phyloP scores from a whole-genome alignment of 2,888 invertebrate species.

The Hetaerina titia region DNA sequence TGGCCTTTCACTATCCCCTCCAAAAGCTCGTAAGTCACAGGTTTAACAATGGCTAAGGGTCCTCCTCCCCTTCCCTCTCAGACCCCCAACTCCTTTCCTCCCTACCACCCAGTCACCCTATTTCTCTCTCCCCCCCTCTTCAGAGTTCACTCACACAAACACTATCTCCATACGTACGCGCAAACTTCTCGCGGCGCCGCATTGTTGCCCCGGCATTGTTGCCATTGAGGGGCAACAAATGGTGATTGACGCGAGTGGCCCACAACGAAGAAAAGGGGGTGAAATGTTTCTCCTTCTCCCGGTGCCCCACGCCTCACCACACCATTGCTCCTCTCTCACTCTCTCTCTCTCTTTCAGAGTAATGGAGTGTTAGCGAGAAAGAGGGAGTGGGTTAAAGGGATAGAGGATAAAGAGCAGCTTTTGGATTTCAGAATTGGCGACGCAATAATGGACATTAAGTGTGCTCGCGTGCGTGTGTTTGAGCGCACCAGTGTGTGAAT shows the following conservation, averaged over 20 bases:
- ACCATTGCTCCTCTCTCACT: too few relatives aligned
- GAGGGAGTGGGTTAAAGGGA: neutral
- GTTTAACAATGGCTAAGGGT: conserved; percentile 49
- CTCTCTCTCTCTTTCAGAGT: neutral
- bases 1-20: conserved; percentile 41
- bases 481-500: neutral
- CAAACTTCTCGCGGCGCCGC: conserved; percentile 25
- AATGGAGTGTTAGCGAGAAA: neutral
- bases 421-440: conserved; percentile 22
- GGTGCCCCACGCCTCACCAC: too few relatives aligned
- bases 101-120: neutral
- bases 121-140: neutral
- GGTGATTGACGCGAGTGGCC: conserved; percentile 65
- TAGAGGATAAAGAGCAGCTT: conserved; percentile 20
- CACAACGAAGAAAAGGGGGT: conserved; percentile 1
- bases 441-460: neutral
- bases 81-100: neutral
- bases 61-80: neutral
- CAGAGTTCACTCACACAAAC: neutral
- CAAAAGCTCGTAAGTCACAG: conserved; percentile 63
- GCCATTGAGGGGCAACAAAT: conserved; percentile 45
- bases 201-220: conserved; percentile 62
- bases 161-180: neutral
- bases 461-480: neutral
- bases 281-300: conserved; percentile 1